Percentiles rank a stretch among this genome's conserved stretches.
Conservation (phyloP, 2,888 invertebrate species). For the Spodoptera exigua region DNA sequence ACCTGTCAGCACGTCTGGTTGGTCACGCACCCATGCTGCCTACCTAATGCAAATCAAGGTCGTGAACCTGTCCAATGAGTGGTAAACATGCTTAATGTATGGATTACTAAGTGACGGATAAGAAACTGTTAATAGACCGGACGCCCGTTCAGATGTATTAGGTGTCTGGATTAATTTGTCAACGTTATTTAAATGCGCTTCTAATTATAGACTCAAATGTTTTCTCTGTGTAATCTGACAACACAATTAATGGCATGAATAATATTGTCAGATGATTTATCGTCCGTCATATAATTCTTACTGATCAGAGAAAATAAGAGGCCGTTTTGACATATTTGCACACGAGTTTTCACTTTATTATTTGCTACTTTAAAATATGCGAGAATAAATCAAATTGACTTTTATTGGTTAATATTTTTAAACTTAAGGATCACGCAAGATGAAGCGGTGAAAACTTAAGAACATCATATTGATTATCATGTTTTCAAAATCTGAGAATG, state of each 20-base stretch:
- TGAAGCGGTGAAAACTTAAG: constrained; percentile 24
- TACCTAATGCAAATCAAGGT: constrained; percentile 67
- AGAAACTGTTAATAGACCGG: constrained; percentile 20
- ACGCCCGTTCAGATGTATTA: constrained; percentile 15
- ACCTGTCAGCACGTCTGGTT: constrained; percentile 48
- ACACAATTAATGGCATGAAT: constrained; percentile 32
- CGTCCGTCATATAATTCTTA: background rate
- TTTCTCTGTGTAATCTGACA: constrained; percentile 23
- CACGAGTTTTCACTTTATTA: constrained; percentile 6
- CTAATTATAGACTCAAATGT: constrained; percentile 34
- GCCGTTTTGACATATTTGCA: background rate
- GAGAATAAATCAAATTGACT: constrained; percentile 9
- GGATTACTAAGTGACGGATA: constrained; percentile 40
- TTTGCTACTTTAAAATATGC: background rate
- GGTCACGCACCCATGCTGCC: constrained; percentile 45
- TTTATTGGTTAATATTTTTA: constrained; percentile 6
- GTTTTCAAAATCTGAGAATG: constrained; percentile 38
- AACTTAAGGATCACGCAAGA: constrained; percentile 19
- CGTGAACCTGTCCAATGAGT: constrained; percentile 56
- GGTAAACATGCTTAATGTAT: constrained; percentile 24
- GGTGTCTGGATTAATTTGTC: constrained; percentile 41
- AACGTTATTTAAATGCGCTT: constrained; percentile 27
- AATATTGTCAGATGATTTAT: constrained; percentile 9
- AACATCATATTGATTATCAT: constrained; percentile 39
- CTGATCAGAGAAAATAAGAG: background rate